Evolutionary conservation across 2,888 invertebrate species (phyloP).

Genomic region (Clivina fossor): DNA sequence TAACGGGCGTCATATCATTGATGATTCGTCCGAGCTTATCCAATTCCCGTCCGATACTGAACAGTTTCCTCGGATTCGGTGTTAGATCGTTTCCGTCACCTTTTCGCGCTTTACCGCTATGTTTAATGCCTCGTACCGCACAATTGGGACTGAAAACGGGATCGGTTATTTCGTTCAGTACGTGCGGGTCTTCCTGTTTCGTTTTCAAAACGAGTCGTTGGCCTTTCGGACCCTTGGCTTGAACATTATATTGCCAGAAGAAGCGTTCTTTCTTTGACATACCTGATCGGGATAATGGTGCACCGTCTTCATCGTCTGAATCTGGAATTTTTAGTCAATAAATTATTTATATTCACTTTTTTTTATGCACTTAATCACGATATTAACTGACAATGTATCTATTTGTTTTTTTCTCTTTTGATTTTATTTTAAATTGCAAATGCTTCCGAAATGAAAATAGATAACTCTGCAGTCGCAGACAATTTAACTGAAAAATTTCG

Average conservation of each 20-base stretch:
- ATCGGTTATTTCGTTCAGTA: slow-evolving; percentile 87
- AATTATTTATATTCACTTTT: too few relatives aligned
- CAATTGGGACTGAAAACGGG: slow-evolving; percentile 95
- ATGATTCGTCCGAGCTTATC: slow-evolving; percentile 89
- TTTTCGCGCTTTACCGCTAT: slow-evolving; percentile 84
- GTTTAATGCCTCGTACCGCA: slow-evolving; percentile 81
- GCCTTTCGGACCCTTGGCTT: slow-evolving; percentile 96
- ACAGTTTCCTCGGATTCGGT: slow-evolving; percentile 90
- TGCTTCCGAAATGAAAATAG: too few relatives aligned
- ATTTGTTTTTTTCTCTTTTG: too few relatives aligned
- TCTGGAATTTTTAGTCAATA: slow-evolving; percentile 57
- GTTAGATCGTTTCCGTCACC: slow-evolving; percentile 98
- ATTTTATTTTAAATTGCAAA: too few relatives aligned
- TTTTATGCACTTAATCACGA: too few relatives aligned
- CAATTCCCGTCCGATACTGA: slow-evolving; percentile 87
- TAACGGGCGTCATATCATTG: slow-evolving; percentile 94
- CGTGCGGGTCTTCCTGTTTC: slow-evolving; percentile 88
- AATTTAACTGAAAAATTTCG: too few relatives aligned
- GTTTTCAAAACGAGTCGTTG: slow-evolving; percentile 83
- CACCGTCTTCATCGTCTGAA: slow-evolving; percentile 62
- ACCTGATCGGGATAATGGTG: slow-evolving; percentile 34
- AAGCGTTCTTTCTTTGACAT: slow-evolving; percentile 74
- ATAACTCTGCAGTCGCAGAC: too few relatives aligned
- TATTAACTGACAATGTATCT: too few relatives aligned
- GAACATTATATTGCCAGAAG: slow-evolving; percentile 99